Conservation (phyloP, 2,888 invertebrate genomes). For the Leucoma salicis region DNA sequence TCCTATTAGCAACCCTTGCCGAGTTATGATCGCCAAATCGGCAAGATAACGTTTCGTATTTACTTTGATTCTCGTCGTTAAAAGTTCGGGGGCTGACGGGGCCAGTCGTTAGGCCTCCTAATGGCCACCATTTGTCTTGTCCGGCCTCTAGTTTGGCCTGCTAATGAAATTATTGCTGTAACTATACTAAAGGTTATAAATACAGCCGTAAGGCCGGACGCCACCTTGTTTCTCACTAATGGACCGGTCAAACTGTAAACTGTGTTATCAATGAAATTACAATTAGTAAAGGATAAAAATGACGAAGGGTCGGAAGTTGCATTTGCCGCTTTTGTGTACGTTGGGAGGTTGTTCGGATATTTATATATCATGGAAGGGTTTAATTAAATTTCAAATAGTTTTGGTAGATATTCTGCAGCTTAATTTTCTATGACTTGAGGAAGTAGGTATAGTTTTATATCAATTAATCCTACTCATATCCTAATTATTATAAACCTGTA, state of each 20-base stretch:
- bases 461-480: too few relatives aligned
- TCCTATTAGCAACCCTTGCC: conserved; percentile 71
- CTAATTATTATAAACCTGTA: too few relatives aligned
- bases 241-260: conserved; percentile 83
- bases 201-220: conserved; percentile 75
- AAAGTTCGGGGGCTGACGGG: conserved; percentile 78
- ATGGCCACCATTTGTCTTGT: conserved; percentile 83
- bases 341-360: conserved; percentile 44
- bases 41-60: conserved; percentile 79
- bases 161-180: conserved; percentile 83
- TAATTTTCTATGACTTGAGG: neutral
- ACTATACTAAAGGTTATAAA: conserved; percentile 81
- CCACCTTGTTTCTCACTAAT: conserved; percentile 79
- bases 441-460: too few relatives aligned
- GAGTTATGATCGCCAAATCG: conserved; percentile 77
- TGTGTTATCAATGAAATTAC: conserved; percentile 82
- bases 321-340: conserved; percentile 56
- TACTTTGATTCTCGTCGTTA: conserved; percentile 82
- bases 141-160: conserved; percentile 79
- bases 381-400: conserved; percentile 32
- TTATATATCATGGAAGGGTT: conserved; percentile 22
- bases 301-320: conserved; percentile 67
- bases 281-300: conserved; percentile 79
- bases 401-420: neutral
- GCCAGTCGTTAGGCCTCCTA: conserved; percentile 79